These are phyloP conservation scores for Scaptomyza pallida DNA, from an alignment of 1,140 invertebrate genomes.

Conservation along the genomic window DNA sequence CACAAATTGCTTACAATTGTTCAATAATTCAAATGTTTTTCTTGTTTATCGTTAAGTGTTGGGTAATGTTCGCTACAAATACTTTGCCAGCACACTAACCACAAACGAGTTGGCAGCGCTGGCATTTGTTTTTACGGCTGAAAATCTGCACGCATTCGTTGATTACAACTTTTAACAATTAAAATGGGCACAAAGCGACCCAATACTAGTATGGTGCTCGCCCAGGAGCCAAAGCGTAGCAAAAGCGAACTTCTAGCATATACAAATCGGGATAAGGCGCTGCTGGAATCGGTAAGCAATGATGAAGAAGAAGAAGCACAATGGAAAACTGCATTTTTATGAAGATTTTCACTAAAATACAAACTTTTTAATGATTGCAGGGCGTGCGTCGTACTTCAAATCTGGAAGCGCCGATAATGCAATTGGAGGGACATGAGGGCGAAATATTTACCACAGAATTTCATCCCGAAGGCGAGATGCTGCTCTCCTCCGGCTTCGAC, in stretches of 20 bases:
- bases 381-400: slow-evolving; percentile 92
- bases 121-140: slow-evolving; percentile 41
- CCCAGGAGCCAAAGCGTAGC: slow-evolving; percentile 87
- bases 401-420: slow-evolving; percentile 97
- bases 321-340: background rate
- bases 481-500: slow-evolving; percentile 98
- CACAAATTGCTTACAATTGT: too few relatives aligned
- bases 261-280: slow-evolving; percentile 78
- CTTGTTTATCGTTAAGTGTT: slow-evolving; percentile 8
- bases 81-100: background rate
- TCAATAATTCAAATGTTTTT: background rate
- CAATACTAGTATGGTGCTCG: slow-evolving; percentile 85
- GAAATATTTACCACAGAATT: slow-evolving; percentile 98
- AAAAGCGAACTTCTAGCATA: slow-evolving; percentile 86
- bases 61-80: background rate
- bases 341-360: too few relatives aligned
- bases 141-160: slow-evolving; percentile 25
- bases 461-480: slow-evolving; percentile 96
- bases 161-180: slow-evolving; percentile 8
- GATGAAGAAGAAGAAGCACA: slow-evolving; percentile 32
- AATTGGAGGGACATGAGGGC: slow-evolving; percentile 97
- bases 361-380: slow-evolving; percentile 28
- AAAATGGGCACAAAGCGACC: slow-evolving; percentile 75
- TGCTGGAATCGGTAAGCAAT: slow-evolving; percentile 77
- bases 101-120: slow-evolving; percentile 32